Conservation (phyloP, 2,113 vertebrate genomes). For the Apodemus sylvaticus region DNA sequence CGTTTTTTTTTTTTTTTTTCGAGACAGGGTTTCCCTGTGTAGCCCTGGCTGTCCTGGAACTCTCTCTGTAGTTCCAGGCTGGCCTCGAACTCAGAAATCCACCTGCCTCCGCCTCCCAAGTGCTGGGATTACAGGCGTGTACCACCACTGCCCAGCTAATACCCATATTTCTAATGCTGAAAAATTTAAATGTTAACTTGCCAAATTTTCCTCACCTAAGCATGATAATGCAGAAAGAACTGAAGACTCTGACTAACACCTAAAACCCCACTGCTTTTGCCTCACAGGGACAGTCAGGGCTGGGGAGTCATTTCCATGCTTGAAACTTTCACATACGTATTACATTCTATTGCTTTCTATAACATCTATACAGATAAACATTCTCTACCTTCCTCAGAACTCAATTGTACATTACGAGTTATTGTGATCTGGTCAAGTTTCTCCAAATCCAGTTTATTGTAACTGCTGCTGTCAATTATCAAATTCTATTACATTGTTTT, state of each 20-base stretch:
- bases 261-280: not conserved
- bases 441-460: slow-evolving; percentile 22
- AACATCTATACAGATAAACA: not conserved
- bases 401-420: not conserved
- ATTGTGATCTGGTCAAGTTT: not conserved
- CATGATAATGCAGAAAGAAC: not conserved
- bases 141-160: no score
- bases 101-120: no score
- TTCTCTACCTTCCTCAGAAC: not conserved
- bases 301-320: not conserved
- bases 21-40: no score
- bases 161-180: not conserved
- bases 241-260: not conserved
- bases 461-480: not conserved
- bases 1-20: no score
- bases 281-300: not conserved
- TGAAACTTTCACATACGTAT: not conserved
- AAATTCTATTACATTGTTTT: not conserved
- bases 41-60: no score
- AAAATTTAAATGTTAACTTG: not conserved
- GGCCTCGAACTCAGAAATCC: no score
- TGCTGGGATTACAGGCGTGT: no score
- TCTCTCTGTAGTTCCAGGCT: no score
- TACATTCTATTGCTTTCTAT: not conserved
- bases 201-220: not conserved